Base-by-base conservation (phyloP, 2,797 vertebrate species). In the Cheirogaleus major region DNA sequence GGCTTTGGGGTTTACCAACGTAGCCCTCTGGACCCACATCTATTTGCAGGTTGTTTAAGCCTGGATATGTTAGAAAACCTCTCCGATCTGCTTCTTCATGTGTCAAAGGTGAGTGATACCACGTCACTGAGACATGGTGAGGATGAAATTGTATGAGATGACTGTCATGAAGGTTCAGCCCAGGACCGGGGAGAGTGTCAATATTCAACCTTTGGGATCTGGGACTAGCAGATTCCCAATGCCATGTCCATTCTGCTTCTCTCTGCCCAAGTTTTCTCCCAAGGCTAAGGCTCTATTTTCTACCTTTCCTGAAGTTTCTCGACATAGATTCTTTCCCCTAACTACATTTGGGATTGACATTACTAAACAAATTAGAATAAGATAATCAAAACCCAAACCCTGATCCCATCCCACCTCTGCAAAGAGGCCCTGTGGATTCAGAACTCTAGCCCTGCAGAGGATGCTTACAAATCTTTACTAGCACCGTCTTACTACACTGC, bases 401-500 rank as follows among this genome's bases (percentile, higher is more conserved):
- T 5, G 45, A 61, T 11, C 30, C 48, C 45, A 43, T 9, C 83
- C 73, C 70, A 63, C 61, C 61, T 43, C 23, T 81, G 92, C 48
- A 43, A 32, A 43, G 45, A 25, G 14, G 79, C 10, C n/a, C 55
- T 14, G 45, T 65, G 95, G 93, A 93, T 95, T 97, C 92, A 50
- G 93, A 93, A 65, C 67, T 22, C 45, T 25, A 92, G 92, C 63
- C 76, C 96, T 35, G 32, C 50, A 80, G 93, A 95, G 97, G 97
- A 96, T 95, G 96, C 97, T 59, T 65, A 72, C 55, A 95, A 96
- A 97, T 96, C 97, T 96, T 96, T n/a, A 67, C 91, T 73, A 87
- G 92, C 76, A 97, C 95, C 92, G 91, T 72, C 91, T 82, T 84
- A 86, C 82, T 85, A 83, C 91, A 93, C 89, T 96, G 97, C 96